phyloP scores from a whole-genome alignment of 2,888 invertebrate genomes.

The Nebria brevicollis region DNA sequence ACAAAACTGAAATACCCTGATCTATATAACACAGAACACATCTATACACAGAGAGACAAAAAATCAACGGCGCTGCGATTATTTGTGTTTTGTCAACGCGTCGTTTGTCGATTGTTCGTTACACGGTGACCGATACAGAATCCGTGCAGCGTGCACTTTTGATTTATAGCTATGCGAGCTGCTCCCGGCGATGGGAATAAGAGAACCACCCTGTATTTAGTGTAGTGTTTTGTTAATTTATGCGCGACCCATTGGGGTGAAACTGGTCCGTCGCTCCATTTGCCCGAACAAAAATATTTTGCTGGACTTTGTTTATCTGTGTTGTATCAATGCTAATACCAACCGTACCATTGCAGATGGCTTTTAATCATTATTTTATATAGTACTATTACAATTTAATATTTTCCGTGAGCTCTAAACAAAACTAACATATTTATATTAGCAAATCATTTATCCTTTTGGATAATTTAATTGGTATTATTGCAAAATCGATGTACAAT shows the following conservation, averaged over 20 bases:
- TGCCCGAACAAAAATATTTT: conserved; percentile 5
- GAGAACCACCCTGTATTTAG: conserved; percentile 1
- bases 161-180: conserved; percentile 33
- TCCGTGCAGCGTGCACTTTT: conserved; percentile 19
- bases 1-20: conserved; percentile 15
- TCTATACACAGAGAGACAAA: not conserved
- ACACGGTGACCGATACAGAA: conserved; percentile 24
- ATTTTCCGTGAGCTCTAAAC: too few species aligned
- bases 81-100: conserved; percentile 20
- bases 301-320: not conserved
- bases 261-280: conserved; percentile 26
- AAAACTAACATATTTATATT: too few species aligned
- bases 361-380: too few species aligned
- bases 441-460: too few species aligned
- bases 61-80: not conserved
- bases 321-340: conserved; percentile 5
- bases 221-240: conserved; percentile 46
- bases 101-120: conserved; percentile 11
- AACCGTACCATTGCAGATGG: not conserved
- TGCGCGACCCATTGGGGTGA: conserved; percentile 22
- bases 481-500: not conserved
- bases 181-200: conserved; percentile 19
- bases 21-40: not conserved
- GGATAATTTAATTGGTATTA: too few species aligned
- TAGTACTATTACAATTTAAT: too few species aligned